Percentiles rank a stretch among this genome's conserved stretches.
These are phyloP conservation scores for Chitala chitala DNA, from an alignment of 2,113 vertebrate genomes.

Conservation along the genomic window DNA sequence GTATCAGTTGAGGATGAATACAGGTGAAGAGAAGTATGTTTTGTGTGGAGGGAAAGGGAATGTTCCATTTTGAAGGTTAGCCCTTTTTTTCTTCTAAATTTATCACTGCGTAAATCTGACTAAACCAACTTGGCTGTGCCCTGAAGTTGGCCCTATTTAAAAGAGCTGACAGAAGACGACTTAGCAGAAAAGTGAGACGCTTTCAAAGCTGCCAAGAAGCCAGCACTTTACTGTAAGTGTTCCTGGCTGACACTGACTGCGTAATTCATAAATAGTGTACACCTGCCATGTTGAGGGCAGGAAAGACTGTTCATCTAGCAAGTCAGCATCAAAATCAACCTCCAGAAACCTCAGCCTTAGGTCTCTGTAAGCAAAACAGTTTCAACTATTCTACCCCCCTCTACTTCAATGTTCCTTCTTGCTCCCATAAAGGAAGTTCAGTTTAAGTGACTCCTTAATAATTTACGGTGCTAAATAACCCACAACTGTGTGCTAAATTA, in stretches of 20 bases:
- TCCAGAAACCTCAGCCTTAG: neutral
- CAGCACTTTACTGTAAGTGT: slow-evolving; percentile 24
- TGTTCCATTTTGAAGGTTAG: too few relatives aligned
- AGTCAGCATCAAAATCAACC: neutral
- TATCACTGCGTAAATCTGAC: neutral
- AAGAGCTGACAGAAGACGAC: too few relatives aligned
- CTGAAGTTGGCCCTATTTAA: neutral
- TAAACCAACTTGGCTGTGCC: neutral
- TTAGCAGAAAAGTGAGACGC: neutral
- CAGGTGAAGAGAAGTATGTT: neutral
- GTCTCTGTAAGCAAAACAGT: neutral
- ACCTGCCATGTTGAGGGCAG: neutral
- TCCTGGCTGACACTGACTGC: slow-evolving; percentile 20
- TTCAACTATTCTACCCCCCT: neutral
- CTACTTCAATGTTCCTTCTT: slow-evolving; percentile 3
- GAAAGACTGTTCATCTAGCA: slow-evolving; percentile 16
- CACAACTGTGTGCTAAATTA: slow-evolving; percentile 26
- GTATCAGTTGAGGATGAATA: too few relatives aligned
- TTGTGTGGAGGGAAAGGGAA: neutral
- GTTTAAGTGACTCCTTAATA: slow-evolving; percentile 34
- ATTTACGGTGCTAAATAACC: slow-evolving; percentile 31
- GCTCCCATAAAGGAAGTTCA: slow-evolving; percentile 24
- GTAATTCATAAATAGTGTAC: slow-evolving; percentile 20
- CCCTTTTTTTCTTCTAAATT: neutral
- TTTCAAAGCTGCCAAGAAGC: slow-evolving; percentile 14